These are phyloP conservation scores for Iphiclides podalirius DNA, from an alignment of 2,888 invertebrate genomes.

Conservation along the genomic window DNA sequence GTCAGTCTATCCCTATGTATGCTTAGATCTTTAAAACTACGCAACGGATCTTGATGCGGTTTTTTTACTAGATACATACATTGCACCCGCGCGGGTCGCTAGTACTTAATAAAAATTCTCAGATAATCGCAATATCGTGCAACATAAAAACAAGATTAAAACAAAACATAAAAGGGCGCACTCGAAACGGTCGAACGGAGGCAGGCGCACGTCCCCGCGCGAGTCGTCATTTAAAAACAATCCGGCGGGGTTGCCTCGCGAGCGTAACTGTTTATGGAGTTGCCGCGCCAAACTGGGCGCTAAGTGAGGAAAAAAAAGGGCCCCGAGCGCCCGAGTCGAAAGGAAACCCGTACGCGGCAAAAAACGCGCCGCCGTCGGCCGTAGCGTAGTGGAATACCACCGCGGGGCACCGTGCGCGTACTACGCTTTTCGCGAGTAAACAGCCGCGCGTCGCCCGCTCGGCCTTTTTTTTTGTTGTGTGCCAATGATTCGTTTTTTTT, in stretches of 20 bases:
- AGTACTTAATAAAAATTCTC: too few relatives aligned
- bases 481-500: slow-evolving; percentile 1
- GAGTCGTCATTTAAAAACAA: slow-evolving; percentile 70
- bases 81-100: too few relatives aligned
- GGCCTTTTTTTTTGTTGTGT: slow-evolving; percentile 4
- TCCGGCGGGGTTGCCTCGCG: slow-evolving; percentile 73
- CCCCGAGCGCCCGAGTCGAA: slow-evolving; percentile 58
- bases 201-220: slow-evolving; percentile 41
- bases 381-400: slow-evolving; percentile 62
- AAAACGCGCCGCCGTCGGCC: slow-evolving; percentile 45
- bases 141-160: too few relatives aligned
- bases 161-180: slow-evolving; percentile 33
- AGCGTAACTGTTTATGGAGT: slow-evolving; percentile 75
- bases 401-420: slow-evolving; percentile 45
- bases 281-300: slow-evolving; percentile 67
- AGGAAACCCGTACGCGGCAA: slow-evolving; percentile 65
- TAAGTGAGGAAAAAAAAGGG: slow-evolving; percentile 56
- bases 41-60: too few relatives aligned
- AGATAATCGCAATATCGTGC: too few relatives aligned
- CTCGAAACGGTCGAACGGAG: slow-evolving; percentile 29
- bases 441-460: slow-evolving; percentile 26
- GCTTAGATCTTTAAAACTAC: too few relatives aligned
- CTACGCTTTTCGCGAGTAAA: slow-evolving; percentile 56
- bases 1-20: too few relatives aligned
- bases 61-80: too few relatives aligned